A percentile compares a stretch with the other conserved stretches of the same genome.
Conservation (phyloP, 2,113 vertebrate species). For the Ia io region DNA sequence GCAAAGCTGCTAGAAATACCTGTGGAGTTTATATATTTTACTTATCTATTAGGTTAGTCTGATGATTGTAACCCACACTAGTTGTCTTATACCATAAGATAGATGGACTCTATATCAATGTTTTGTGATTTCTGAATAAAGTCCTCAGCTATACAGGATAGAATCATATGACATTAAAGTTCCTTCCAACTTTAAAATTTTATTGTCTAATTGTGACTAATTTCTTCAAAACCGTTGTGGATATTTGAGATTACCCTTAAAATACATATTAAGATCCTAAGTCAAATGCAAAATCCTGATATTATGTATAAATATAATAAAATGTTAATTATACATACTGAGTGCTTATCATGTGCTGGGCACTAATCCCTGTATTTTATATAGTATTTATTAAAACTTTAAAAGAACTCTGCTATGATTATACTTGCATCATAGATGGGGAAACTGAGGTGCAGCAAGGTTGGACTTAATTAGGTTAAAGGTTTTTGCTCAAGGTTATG, state of each 20-base stretch:
- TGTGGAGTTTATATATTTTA: neutral
- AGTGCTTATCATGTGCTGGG: neutral
- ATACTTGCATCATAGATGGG: neutral
- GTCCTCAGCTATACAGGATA: neutral
- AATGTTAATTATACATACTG: neutral
- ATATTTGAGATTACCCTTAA: conserved; percentile 29
- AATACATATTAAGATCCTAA: neutral
- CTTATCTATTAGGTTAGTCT: neutral
- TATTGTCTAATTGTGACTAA: neutral
- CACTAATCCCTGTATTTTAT: neutral
- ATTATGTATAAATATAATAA: neutral
- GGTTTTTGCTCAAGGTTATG: conserved; percentile 8
- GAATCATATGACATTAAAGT: conserved; percentile 29
- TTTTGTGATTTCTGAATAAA: neutral
- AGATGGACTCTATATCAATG: neutral
- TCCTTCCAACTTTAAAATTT: conserved; percentile 41
- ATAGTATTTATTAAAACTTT: conserved; percentile 8
- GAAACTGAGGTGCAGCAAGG: neutral
- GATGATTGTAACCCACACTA: neutral
- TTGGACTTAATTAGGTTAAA: neutral
- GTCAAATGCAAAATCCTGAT: conserved; percentile 2
- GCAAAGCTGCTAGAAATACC: neutral
- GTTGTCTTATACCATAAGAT: neutral
- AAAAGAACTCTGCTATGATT: neutral
- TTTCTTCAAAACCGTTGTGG: neutral